Conservation (phyloP, 1,140 invertebrate species). For the Chironomus tepperi region DNA sequence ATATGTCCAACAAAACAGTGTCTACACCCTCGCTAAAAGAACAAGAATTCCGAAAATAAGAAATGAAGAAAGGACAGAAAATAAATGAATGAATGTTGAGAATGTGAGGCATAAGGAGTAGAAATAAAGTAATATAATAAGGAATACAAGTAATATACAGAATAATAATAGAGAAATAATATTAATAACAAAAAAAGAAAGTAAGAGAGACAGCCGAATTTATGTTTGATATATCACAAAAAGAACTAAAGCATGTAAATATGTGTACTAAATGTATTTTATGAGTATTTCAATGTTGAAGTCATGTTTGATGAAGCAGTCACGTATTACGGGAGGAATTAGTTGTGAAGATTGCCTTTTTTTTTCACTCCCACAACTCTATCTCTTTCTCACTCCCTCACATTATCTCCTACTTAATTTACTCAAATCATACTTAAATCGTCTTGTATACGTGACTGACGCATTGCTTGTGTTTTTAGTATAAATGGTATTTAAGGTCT, state of each 20-base stretch:
- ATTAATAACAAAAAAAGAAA: neutral
- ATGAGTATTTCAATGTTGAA: slow-evolving; percentile 2
- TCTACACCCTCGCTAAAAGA: too few relatives aligned
- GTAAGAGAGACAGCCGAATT: neutral
- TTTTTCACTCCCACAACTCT: neutral
- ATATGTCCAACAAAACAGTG: too few relatives aligned
- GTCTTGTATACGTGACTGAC: neutral
- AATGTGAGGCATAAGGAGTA: too few relatives aligned
- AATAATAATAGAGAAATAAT: too few relatives aligned
- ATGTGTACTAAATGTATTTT: slow-evolving; percentile 20
- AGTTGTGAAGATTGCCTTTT: slow-evolving; percentile 8
- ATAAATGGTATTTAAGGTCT: too few relatives aligned
- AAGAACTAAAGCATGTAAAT: slow-evolving; percentile 20
- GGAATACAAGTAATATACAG: too few relatives aligned
- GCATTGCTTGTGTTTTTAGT: neutral
- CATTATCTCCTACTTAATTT: slow-evolving; percentile 14
- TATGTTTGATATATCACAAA: slow-evolving; percentile 9
- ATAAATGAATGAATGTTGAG: too few relatives aligned
- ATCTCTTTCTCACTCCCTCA: neutral
- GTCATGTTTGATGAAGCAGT: slow-evolving; percentile 21
- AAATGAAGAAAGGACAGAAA: too few relatives aligned
- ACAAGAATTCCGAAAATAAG: too few relatives aligned
- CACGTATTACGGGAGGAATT: slow-evolving; percentile 19
- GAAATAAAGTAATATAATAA: too few relatives aligned
- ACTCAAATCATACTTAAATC: slow-evolving; percentile 14